Percentiles rank a stretch among this genome's conserved stretches.
phyloP scores from a whole-genome alignment of 2,113 vertebrate genomes.

The Clupea harengus region DNA sequence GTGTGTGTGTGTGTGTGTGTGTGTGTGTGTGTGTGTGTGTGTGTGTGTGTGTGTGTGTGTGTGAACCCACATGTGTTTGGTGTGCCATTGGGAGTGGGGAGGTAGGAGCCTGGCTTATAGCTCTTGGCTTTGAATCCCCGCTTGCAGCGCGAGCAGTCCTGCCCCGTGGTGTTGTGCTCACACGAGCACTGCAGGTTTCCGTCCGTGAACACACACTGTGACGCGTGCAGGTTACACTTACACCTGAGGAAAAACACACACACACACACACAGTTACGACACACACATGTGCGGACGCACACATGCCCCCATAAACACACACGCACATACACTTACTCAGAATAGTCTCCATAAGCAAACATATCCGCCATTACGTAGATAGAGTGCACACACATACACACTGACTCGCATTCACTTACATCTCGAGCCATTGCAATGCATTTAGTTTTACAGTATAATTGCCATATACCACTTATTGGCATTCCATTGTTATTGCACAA shows the following conservation, averaged over 20 bases:
- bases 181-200: slow-evolving; percentile 95
- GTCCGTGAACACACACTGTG: slow-evolving; percentile 85
- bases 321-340: not conserved
- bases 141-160: slow-evolving; percentile 94
- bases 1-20: slow-evolving; percentile 33
- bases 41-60: slow-evolving; percentile 7
- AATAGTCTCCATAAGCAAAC: not conserved
- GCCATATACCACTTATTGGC: too few relatives aligned
- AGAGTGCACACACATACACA: not conserved
- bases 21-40: slow-evolving; percentile 24
- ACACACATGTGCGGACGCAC: not conserved
- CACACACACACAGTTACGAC: not conserved
- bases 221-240: slow-evolving; percentile 96
- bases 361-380: not conserved
- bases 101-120: slow-evolving; percentile 94
- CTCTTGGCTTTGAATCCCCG: slow-evolving; percentile 91
- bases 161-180: slow-evolving; percentile 97
- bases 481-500: too few relatives aligned
- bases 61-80: slow-evolving; percentile 88
- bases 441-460: too few relatives aligned
- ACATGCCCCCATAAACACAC: not conserved
- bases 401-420: not conserved
- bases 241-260: not conserved
- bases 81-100: slow-evolving; percentile 87
- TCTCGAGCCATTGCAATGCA: too few relatives aligned